Percentiles rank a stretch among this genome's conserved stretches.
These are phyloP conservation scores for Julus scanicus DNA, from an alignment of 2,888 invertebrate genomes.

Conservation along the genomic window DNA sequence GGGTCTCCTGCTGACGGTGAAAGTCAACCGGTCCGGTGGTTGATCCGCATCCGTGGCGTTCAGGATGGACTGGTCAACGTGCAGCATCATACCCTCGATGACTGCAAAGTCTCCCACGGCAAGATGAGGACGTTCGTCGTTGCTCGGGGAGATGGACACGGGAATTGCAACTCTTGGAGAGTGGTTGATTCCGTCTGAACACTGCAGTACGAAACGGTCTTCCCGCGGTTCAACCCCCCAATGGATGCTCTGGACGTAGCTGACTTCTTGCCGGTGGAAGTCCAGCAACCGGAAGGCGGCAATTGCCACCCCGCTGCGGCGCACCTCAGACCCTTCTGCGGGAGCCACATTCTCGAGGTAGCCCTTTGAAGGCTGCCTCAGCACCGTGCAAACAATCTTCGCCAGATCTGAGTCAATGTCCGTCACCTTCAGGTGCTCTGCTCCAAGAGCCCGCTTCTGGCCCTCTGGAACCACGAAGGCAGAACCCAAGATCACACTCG, in stretches of 20 bases:
- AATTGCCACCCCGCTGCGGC: constrained; percentile 63
- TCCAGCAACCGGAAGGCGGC: constrained; percentile 64
- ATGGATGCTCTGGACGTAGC: constrained; percentile 67
- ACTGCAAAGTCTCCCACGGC: constrained; percentile 65
- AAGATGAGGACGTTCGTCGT: constrained; percentile 66
- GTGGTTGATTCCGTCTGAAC: constrained; percentile 65
- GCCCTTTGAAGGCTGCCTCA: constrained; percentile 64
- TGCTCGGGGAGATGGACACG: constrained; percentile 64
- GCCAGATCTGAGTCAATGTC: constrained; percentile 64
- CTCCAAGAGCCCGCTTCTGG: constrained; percentile 62
- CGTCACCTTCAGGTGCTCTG: constrained; percentile 62
- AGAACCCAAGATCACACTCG: constrained; percentile 61
- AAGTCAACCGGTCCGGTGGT: constrained; percentile 63
- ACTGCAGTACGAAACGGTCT: constrained; percentile 64
- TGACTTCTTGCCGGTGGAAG: constrained; percentile 62
- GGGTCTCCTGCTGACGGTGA: constrained; percentile 62
- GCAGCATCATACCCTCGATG: constrained; percentile 65
- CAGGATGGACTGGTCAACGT: constrained; percentile 65
- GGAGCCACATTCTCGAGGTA: constrained; percentile 66
- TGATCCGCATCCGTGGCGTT: constrained; percentile 65
- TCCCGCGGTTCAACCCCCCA: constrained; percentile 64
- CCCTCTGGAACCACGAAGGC: constrained; percentile 64
- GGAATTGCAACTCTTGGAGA: constrained; percentile 62
- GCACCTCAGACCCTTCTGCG: constrained; percentile 64
- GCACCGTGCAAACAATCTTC: constrained; percentile 64